These are phyloP conservation scores for Paralinhomoeus sp. DNA, from an alignment of 2,888 invertebrate species.

Conservation along the genomic window DNA sequence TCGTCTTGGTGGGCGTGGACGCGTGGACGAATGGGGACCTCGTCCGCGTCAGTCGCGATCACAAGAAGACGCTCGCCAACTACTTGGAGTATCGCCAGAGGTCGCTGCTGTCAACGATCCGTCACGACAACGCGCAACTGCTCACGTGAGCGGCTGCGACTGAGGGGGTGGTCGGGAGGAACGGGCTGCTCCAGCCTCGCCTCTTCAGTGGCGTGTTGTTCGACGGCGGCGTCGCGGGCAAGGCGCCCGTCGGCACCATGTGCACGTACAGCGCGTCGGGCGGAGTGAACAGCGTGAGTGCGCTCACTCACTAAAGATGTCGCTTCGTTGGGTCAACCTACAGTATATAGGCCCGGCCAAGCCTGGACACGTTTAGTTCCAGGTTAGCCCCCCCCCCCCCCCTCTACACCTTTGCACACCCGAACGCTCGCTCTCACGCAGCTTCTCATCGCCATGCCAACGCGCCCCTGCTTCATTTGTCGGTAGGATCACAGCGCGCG, in stretches of 20 bases:
- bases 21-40: constrained; percentile 76
- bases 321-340: too few relatives aligned
- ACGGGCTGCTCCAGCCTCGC: too few relatives aligned
- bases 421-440: too few relatives aligned
- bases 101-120: constrained; percentile 51
- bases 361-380: too few relatives aligned
- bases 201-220: constrained; percentile 34
- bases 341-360: too few relatives aligned
- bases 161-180: too few relatives aligned
- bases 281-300: constrained; percentile 54
- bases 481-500: constrained; percentile 51
- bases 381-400: not conserved
- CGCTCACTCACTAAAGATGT: too few relatives aligned
- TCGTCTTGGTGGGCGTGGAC: constrained; percentile 84
- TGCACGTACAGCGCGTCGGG: constrained; percentile 90
- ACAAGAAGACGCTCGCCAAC: constrained; percentile 64
- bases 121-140: constrained; percentile 89
- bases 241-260: constrained; percentile 63
- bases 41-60: constrained; percentile 51
- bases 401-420: not conserved
- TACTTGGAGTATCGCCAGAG: constrained; percentile 68
- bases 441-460: too few relatives aligned
- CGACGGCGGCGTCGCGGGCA: constrained; percentile 80
- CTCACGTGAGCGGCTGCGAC: constrained; percentile 48
- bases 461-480: too few relatives aligned